phyloP scores from a whole-genome alignment of 2,113 vertebrate genomes.

The Plotosus lineatus region DNA sequence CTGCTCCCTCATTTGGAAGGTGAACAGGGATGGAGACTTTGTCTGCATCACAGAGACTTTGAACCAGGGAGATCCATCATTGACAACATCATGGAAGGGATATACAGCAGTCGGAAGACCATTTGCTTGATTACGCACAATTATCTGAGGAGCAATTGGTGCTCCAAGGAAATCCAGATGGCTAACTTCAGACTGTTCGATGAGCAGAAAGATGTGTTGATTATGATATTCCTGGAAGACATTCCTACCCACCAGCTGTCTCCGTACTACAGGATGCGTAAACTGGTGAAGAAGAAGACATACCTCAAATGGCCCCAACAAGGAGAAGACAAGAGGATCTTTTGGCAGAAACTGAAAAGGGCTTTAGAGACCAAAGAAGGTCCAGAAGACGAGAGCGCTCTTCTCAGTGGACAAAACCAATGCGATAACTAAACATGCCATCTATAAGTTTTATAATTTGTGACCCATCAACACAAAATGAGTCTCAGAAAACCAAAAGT shows the following conservation, averaged over 20 bases:
- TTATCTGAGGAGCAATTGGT: slow-evolving; percentile 76
- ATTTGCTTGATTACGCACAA: slow-evolving; percentile 73
- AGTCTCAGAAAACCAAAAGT: too few relatives aligned
- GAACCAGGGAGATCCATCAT: slow-evolving; percentile 73
- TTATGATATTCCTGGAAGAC: slow-evolving; percentile 75
- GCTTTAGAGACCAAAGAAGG: slow-evolving; percentile 59
- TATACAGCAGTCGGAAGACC: slow-evolving; percentile 75
- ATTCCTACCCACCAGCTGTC: slow-evolving; percentile 65
- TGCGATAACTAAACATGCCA: neutral
- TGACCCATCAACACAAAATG: too few relatives aligned
- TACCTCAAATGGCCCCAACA: slow-evolving; percentile 70
- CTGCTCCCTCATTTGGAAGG: slow-evolving; percentile 72
- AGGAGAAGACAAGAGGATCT: slow-evolving; percentile 54
- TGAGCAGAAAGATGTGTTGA: slow-evolving; percentile 73
- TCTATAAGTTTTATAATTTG: neutral
- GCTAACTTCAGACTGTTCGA: slow-evolving; percentile 77
- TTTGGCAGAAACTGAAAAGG: slow-evolving; percentile 73
- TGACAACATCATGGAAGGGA: slow-evolving; percentile 75
- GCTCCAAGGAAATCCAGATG: slow-evolving; percentile 76
- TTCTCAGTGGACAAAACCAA: slow-evolving; percentile 10
- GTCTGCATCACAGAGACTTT: slow-evolving; percentile 78
- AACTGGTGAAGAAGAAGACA: slow-evolving; percentile 66
- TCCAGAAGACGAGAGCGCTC: neutral
- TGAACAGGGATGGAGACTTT: slow-evolving; percentile 72
- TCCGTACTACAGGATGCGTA: slow-evolving; percentile 71